These are phyloP conservation scores for Athetis lepigone DNA, from an alignment of 2,888 invertebrate species.

Conservation along the genomic window DNA sequence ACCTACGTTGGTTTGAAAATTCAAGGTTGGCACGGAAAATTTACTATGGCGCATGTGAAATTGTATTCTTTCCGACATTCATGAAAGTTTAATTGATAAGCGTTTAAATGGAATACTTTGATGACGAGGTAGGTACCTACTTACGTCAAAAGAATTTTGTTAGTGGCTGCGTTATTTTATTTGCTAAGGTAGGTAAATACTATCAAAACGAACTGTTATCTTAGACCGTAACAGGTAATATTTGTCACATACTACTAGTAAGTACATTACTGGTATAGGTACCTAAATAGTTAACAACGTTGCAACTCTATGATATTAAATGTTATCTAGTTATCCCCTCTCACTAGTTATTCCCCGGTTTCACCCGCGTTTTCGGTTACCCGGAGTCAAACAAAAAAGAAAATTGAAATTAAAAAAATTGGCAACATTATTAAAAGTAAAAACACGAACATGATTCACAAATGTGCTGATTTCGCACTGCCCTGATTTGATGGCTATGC, in stretches of 20 bases:
- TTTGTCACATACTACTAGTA: no score
- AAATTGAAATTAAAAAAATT: constrained; percentile 7
- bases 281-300: background rate
- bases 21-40: constrained; percentile 81
- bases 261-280: no score
- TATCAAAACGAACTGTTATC: no score
- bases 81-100: constrained; percentile 14
- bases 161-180: no score
- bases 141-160: background rate
- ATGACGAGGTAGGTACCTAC: background rate
- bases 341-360: no score
- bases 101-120: background rate
- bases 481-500: constrained; percentile 27
- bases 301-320: no score
- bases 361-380: no score
- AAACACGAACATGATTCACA: constrained; percentile 24
- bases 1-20: constrained; percentile 33
- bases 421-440: constrained; percentile 1
- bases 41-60: constrained; percentile 60
- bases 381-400: no score
- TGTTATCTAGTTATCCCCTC: no score
- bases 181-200: no score
- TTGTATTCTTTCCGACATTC: constrained; percentile 39
- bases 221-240: no score
- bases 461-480: constrained; percentile 24